Conservation (phyloP, 2,888 invertebrate genomes). For the Sarcophaga caerulescens region DNA sequence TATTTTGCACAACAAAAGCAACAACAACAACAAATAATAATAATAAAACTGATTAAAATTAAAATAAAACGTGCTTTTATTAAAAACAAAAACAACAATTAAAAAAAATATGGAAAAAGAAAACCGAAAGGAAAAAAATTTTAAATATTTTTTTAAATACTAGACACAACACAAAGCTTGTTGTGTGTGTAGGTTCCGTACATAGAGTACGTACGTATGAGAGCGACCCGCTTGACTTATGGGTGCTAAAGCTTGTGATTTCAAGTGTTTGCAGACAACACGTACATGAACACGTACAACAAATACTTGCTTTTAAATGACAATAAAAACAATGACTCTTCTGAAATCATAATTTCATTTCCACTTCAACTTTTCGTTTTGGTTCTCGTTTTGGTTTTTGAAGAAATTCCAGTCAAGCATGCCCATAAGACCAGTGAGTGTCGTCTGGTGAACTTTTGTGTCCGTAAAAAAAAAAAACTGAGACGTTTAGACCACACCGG, state of each 20-base stretch:
- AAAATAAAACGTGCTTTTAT: too few relatives aligned
- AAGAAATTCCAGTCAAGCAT: not conserved
- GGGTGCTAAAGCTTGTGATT: constrained; percentile 67
- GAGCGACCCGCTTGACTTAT: constrained; percentile 18
- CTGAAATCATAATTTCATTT: constrained; percentile 64
- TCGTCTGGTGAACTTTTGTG: constrained; percentile 61
- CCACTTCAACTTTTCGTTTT: constrained; percentile 44
- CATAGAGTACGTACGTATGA: not conserved
- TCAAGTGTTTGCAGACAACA: constrained; percentile 68
- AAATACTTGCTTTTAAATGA: constrained; percentile 61
- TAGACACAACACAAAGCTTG: not conserved
- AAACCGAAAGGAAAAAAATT: not conserved
- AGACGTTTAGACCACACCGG: constrained; percentile 64
- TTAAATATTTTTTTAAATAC: not conserved
- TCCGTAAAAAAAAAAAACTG: not conserved
- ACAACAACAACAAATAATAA: not conserved
- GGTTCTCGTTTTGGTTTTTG: not conserved
- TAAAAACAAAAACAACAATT: too few relatives aligned
- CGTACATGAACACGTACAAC: constrained; percentile 49
- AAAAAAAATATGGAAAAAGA: too few relatives aligned
- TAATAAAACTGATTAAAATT: constrained; percentile 20
- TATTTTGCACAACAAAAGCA: constrained; percentile 39
- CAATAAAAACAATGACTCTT: constrained; percentile 69
- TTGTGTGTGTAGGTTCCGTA: not conserved
- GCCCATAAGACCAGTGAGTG: not conserved